phyloP scores from a whole-genome alignment of 2,888 invertebrate species.

The Stenolophus ochropezus region DNA sequence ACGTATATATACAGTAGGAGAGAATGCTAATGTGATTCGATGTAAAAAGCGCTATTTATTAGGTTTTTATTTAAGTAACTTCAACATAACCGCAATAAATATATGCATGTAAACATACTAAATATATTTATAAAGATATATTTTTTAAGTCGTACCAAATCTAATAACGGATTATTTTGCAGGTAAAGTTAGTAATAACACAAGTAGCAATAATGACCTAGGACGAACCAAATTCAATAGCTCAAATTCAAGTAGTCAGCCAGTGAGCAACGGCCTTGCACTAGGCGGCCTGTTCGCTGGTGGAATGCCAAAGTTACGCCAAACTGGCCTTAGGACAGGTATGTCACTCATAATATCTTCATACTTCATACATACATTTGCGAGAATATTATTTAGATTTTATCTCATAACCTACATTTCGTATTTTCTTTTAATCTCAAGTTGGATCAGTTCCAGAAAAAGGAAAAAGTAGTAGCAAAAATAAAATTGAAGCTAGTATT shows the following conservation, averaged over 20 bases:
- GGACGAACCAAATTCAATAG: constrained; percentile 68
- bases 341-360: too few relatives aligned
- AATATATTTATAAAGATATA: not conserved
- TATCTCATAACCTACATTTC: not conserved
- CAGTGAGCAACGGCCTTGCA: constrained; percentile 69
- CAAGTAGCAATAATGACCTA: constrained; percentile 66
- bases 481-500: not conserved
- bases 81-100: too few relatives aligned
- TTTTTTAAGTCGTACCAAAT: not conserved
- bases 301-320: constrained; percentile 87
- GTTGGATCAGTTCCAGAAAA: not conserved
- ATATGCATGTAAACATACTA: not conserved
- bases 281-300: constrained; percentile 87
- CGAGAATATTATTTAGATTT: not conserved
- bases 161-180: constrained; percentile 64
- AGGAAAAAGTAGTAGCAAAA: not conserved
- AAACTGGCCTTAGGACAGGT: constrained; percentile 77
- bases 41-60: too few relatives aligned
- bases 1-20: too few relatives aligned
- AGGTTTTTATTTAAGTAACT: too few relatives aligned
- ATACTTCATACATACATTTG: too few relatives aligned
- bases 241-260: constrained; percentile 67
- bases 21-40: too few relatives aligned
- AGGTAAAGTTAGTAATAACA: constrained; percentile 75
- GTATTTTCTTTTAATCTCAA: not conserved